Evolutionary conservation across 2,888 invertebrate genomes (phyloP), one percentile per base, ranked within the genome.

Genomic region (Hoplodrina blanda): DNA sequence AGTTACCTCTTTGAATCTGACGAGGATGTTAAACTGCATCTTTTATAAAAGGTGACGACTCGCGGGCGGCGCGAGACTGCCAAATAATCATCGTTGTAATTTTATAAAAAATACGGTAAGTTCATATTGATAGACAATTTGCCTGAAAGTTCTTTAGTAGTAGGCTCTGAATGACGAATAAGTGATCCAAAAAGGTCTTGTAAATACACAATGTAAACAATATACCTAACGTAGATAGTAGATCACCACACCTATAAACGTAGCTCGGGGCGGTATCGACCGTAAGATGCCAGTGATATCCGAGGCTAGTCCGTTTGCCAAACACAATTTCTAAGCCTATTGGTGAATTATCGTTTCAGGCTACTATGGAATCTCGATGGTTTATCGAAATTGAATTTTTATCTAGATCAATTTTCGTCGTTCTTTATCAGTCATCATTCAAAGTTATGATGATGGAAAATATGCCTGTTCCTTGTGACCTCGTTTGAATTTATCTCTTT

Each of bases 271-370:
- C 66, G 50, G 19, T 53, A 67, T 62, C 60, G 69, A 69, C 63
- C 75, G 54, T 56, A 71, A 71, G 71, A 79, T 70, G 49, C 44
- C 49, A 61, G 61, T 62, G 62, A 80, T 81, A 82, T 65, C 53
- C 53, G 65, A 72, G 44, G 62, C 59, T 59, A 74, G 69, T 69
- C 72, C 73, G 76, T 69, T 81, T 64, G 62, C 68, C 80, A 82
- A 86, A 86, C 74, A 83, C 77, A 81, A 83, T 85, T 74, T 85
- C 49, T 73, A 69, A 74, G 56, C 74, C 75, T 75, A 71, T 75
- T 53, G 60, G 53, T 73, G 53, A 69, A 66, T 76, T 68, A 76
- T 69, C 60, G 57, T 73, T n/a, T 4, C 8, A 30, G 52, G 25
- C 19, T 73, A 78, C 78, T 67, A 25, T 60, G 30, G 65, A 19